Base-by-base conservation (phyloP, 2,888 invertebrate species). In the Zygogramma bicolorata region DNA sequence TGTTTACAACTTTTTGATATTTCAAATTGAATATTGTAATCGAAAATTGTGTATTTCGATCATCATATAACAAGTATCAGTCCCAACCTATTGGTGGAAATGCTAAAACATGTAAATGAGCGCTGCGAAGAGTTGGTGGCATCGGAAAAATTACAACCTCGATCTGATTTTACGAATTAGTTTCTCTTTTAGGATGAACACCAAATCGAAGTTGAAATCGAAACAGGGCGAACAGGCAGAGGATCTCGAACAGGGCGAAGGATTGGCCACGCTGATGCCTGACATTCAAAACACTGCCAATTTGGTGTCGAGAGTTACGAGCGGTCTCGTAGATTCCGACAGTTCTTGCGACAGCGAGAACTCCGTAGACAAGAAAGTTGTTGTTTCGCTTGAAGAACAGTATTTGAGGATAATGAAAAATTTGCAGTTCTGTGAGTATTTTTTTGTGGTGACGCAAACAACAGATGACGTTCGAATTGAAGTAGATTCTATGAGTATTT, bases 401-500 rank as follows among this genome's bases (percentile, higher is more conserved):
- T 97, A 97, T 88, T 89, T 97, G 77, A 93, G 93, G 82, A 91
- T 95, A 75, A 96, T 97, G 96, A 94, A 94, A 82, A 92, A 92
- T 83, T 88, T 97, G 81, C 97, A 97, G 88, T 97, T 97, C 87
- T 94, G 95, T 95, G 83, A 88, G 89, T 84, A 58, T 25, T 34
- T 5, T 59, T 34, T 3, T n/a, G n/a, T n/a, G n/a, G n/a, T n/a
- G n/a, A n/a, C n/a, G n/a, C n/a, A n/a, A n/a, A n/a, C n/a, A n/a
- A n/a, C n/a, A n/a, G n/a, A n/a, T n/a, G n/a, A n/a, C n/a, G n/a
- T n/a, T n/a, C n/a, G n/a, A 15, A 7, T 67, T 27, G 6, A 27
- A n/a, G n/a, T n/a, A n/a, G n/a, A n/a, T n/a, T n/a, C n/a, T n/a
- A n/a, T n/a, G n/a, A n/a, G n/a, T n/a, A n/a, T n/a, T n/a, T n/a